Conservation (phyloP, 53 echinoderm and acorn worm species). For the Echinarachnius parma region DNA sequence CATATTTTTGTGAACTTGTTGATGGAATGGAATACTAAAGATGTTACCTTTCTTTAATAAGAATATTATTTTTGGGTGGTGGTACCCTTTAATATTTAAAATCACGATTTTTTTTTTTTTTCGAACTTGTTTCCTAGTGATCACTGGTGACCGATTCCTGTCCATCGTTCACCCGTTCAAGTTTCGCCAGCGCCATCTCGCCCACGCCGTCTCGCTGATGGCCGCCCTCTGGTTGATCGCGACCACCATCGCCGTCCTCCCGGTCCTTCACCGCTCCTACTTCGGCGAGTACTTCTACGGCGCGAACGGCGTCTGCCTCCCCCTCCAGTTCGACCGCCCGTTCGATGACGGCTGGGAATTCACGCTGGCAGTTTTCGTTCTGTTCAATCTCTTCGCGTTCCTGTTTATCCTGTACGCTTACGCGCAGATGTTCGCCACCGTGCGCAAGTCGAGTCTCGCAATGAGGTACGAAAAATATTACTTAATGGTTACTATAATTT, state of each 20-base stretch:
- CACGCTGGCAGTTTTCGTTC: constrained; percentile 85
- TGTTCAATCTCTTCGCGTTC: constrained; percentile 86
- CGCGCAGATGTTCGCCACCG: constrained; percentile 85
- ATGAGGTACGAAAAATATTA: constrained; percentile 63
- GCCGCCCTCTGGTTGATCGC: constrained; percentile 66
- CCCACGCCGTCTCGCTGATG: constrained; percentile 86
- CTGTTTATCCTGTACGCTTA: constrained; percentile 90
- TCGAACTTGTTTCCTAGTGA: constrained; percentile 38
- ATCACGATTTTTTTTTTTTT: no score
- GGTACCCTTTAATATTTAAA: no score
- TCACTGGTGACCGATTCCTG: constrained; percentile 84
- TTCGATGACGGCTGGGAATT: constrained; percentile 90
- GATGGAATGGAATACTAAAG: no score
- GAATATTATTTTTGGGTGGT: no score
- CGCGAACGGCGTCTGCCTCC: constrained; percentile 93
- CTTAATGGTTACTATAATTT: no score
- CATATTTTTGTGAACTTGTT: no score
- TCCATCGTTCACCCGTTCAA: constrained; percentile 95
- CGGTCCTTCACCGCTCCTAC: constrained; percentile 65
- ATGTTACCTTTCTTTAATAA: no score
- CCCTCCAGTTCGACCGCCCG: constrained; percentile 91
- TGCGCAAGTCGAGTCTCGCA: constrained; percentile 73
- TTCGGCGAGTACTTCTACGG: constrained; percentile 96
- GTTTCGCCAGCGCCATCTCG: constrained; percentile 75
- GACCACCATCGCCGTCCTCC: constrained; percentile 65